A percentile compares a stretch with the other conserved stretches of the same genome.
phyloP scores from a whole-genome alignment of 2,797 vertebrate species.

The Caiman crocodilus region DNA sequence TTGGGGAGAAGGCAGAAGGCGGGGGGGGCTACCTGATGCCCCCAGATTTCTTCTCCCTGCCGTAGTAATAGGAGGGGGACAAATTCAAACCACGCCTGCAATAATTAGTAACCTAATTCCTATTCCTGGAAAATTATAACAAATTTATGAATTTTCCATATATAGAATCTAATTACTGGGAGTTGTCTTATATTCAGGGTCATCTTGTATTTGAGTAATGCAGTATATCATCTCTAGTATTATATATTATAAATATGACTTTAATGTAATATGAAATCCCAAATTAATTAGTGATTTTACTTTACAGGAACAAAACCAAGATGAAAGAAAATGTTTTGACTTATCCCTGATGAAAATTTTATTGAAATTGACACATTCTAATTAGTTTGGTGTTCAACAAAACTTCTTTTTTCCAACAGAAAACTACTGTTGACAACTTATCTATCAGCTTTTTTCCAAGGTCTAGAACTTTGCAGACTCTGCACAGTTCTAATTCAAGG shows the following conservation, averaged over 20 bases:
- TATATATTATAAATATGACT: not conserved
- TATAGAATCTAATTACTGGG: not conserved
- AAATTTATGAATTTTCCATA: not conserved
- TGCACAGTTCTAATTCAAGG: not conserved
- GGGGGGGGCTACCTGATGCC: too few species aligned
- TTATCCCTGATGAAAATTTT: not conserved
- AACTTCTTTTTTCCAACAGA: not conserved
- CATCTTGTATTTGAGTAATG: not conserved
- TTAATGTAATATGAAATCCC: not conserved
- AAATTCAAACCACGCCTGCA: too few species aligned
- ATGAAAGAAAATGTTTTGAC: not conserved
- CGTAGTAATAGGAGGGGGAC: too few species aligned
- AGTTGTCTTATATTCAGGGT: too few species aligned
- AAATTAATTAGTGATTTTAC: not conserved
- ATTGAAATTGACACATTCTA: not conserved
- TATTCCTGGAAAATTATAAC: not conserved
- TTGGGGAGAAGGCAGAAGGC: too few species aligned
- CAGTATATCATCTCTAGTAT: not conserved
- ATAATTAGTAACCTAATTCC: too few species aligned
- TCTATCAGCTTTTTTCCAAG: not conserved
- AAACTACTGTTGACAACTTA: not conserved
- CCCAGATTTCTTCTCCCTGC: too few species aligned
- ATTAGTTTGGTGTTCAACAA: not conserved
- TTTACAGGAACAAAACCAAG: not conserved
- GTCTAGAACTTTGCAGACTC: rapidly evolving